Evolutionary conservation across 2,888 invertebrate genomes (phyloP).

Genomic region (Pycnomerus fuliginosus): DNA sequence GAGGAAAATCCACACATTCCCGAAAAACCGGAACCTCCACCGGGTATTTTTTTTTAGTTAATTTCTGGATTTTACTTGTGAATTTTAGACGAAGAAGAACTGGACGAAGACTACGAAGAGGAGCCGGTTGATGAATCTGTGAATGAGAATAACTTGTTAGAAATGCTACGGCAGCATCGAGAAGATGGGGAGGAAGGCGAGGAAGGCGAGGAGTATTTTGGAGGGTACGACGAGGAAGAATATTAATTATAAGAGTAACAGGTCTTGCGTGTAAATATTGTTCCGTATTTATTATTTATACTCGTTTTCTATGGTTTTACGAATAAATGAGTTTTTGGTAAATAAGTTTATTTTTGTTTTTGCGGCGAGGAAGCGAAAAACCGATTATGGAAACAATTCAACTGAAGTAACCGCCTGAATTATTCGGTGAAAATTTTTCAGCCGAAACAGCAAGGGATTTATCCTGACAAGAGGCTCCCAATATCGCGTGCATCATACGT

Average conservation of each 20-base stretch:
- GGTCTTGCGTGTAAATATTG: too few relatives aligned
- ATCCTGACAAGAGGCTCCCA: too few relatives aligned
- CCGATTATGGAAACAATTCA: too few relatives aligned
- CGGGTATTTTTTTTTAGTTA: conserved; percentile 13
- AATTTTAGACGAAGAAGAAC: conserved; percentile 40
- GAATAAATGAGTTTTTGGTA: too few relatives aligned
- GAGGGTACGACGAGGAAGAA: conserved; percentile 66
- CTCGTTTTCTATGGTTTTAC: too few relatives aligned
- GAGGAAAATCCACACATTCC: conserved; percentile 16
- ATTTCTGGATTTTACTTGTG: conserved; percentile 4
- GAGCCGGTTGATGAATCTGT: conserved; percentile 40
- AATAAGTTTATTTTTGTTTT: too few relatives aligned
- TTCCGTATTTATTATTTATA: too few relatives aligned
- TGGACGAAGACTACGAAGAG: conserved; percentile 48
- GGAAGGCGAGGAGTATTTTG: conserved; percentile 61
- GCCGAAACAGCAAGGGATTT: too few relatives aligned
- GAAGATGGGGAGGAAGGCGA: conserved; percentile 57
- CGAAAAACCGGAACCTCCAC: conserved; percentile 20
- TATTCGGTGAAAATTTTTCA: too few relatives aligned
- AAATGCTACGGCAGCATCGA: conserved; percentile 57
- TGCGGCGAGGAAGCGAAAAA: too few relatives aligned
- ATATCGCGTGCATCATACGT: too few relatives aligned
- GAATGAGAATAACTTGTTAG: conserved; percentile 49
- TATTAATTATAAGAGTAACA: conserved; percentile 45
- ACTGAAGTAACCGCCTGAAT: too few relatives aligned